Conservation (phyloP, 2,888 invertebrate species). For the Elysia crispata region DNA sequence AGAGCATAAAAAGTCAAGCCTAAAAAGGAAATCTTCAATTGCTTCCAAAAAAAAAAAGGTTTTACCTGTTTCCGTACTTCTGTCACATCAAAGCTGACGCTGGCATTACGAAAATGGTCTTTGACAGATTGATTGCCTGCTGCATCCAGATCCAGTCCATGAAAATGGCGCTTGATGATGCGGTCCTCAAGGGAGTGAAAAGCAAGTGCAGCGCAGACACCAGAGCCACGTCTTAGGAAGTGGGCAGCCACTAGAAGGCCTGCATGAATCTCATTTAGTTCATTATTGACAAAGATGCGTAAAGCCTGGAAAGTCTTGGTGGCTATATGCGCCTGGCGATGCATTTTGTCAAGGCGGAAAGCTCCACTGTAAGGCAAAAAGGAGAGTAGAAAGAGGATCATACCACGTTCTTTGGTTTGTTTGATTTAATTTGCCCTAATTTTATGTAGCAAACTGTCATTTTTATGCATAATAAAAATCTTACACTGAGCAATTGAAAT, state of each 20-base stretch:
- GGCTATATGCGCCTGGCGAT: conserved; percentile 87
- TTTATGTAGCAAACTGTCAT: too few relatives aligned
- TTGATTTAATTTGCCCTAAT: too few relatives aligned
- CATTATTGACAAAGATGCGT: conserved; percentile 96
- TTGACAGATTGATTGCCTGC: conserved; percentile 57
- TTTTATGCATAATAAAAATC: too few relatives aligned
- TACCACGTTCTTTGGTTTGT: too few relatives aligned
- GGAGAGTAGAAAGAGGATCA: too few relatives aligned
- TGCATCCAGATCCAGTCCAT: conserved; percentile 71
- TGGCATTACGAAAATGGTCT: conserved; percentile 82
- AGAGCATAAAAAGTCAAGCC: too few relatives aligned
- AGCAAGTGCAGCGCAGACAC: conserved; percentile 88
- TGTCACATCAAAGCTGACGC: conserved; percentile 80
- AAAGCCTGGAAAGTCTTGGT: conserved; percentile 96
- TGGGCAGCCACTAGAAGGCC: conserved; percentile 86
- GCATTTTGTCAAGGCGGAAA: conserved; percentile 84
- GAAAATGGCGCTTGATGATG: conserved; percentile 92
- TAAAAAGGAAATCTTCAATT: too few relatives aligned
- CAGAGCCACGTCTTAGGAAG: conserved; percentile 85
- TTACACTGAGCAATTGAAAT: too few relatives aligned
- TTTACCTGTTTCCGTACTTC: too few relatives aligned
- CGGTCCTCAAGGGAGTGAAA: conserved; percentile 97
- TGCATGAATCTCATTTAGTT: conserved; percentile 95
- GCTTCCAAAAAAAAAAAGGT: too few relatives aligned
- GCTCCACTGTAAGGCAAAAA: conserved; percentile 64